Conservation (phyloP, 2,797 vertebrate genomes). For the Nannoperca obscura region DNA sequence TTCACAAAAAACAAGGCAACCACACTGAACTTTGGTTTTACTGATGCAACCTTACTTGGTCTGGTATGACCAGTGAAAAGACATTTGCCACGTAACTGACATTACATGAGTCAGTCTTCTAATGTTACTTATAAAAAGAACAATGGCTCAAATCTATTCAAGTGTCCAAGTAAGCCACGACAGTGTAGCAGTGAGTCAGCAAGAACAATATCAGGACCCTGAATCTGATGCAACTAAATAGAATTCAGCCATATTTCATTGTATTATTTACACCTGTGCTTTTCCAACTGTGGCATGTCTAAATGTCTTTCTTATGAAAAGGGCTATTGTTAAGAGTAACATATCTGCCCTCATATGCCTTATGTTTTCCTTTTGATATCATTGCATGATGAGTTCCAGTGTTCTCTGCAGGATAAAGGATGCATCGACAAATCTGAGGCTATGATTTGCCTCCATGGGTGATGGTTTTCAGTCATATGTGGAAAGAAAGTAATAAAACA, state of each 20-base stretch:
- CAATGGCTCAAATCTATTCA: too few species aligned
- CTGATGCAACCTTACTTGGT: neutral
- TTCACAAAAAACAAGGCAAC: neutral
- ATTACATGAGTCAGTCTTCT: neutral
- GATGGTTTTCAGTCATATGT: neutral
- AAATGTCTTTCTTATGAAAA: neutral
- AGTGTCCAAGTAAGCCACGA: too few species aligned
- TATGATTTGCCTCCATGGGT: neutral
- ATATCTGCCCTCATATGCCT: neutral
- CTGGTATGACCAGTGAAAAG: neutral
- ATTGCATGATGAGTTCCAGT: neutral
- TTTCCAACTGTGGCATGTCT: neutral
- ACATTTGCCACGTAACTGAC: neutral
- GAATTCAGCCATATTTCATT: too few species aligned
- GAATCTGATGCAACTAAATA: too few species aligned
- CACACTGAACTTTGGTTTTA: neutral
- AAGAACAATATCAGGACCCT: too few species aligned
- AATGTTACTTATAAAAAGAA: too few species aligned
- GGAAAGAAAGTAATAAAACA: constrained; percentile 2
- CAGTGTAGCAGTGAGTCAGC: too few species aligned
- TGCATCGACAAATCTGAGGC: neutral
- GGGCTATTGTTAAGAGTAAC: neutral
- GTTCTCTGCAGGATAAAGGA: neutral
- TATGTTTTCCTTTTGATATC: neutral
- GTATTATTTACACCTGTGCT: too few species aligned